Evolutionary conservation across 2,888 invertebrate species (phyloP).

Genomic region (Ophioninae sp.): DNA sequence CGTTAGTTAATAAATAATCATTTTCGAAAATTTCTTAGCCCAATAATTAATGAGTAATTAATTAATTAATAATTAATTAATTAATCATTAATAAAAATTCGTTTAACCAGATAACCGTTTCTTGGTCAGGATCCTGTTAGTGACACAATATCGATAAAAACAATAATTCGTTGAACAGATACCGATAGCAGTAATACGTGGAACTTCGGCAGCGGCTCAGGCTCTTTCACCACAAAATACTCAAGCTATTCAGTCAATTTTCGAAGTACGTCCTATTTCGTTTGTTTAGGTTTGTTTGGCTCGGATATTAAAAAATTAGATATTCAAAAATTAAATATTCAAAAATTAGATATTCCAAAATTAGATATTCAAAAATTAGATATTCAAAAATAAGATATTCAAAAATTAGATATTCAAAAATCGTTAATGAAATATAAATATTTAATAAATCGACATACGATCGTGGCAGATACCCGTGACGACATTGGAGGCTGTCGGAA

Average conservation of each 20-base stretch:
- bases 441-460: not conserved
- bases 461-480: constrained; percentile 73
- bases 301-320: no score
- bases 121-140: no score
- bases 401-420: not conserved
- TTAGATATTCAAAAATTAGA: constrained; percentile 2
- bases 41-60: not conserved
- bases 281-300: no score
- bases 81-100: no score
- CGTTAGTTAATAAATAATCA: not conserved
- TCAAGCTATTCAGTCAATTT: constrained; percentile 70
- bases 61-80: no score
- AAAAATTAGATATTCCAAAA: no score
- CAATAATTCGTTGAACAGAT: constrained; percentile 68
- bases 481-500: constrained; percentile 74
- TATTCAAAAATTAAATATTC: no score
- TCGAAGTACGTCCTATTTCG: constrained; percentile 68
- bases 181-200: constrained; percentile 75
- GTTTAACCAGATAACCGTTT: no score
- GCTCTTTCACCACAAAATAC: constrained; percentile 71
- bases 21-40: not conserved
- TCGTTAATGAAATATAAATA: not conserved
- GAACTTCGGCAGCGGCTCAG: constrained; percentile 74
- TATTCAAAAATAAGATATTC: no score
- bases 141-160: not conserved